Evolutionary conservation across 2,888 invertebrate species (phyloP).

Genomic region (Cheilosia impressa): DNA sequence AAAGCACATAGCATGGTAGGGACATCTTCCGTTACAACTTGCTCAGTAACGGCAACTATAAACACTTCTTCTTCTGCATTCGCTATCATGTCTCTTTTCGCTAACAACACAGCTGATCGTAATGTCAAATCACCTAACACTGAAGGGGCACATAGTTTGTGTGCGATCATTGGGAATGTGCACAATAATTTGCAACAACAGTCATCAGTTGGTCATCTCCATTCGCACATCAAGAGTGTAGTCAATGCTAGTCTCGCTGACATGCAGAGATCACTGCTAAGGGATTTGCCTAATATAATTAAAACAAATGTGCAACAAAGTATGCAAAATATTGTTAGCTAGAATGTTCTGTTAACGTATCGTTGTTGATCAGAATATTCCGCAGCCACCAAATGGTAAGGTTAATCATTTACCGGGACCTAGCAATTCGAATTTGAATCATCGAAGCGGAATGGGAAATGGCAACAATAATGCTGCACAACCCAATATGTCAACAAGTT

Average conservation of each 20-base stretch:
- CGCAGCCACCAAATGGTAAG: too few relatives aligned
- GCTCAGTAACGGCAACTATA: background rate
- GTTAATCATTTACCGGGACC: background rate
- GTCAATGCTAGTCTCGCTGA: background rate
- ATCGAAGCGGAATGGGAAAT: background rate
- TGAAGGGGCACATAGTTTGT: background rate
- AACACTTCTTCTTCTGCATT: background rate
- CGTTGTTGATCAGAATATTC: too few relatives aligned
- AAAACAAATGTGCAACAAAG: background rate
- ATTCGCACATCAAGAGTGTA: background rate
- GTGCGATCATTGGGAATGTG: background rate
- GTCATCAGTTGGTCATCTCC: slow-evolving; percentile 1
- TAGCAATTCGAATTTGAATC: background rate
- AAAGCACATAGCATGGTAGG: too few relatives aligned
- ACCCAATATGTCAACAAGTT: background rate
- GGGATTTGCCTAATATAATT: background rate
- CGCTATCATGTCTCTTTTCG: background rate
- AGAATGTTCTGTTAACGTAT: background rate
- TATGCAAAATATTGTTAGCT: background rate
- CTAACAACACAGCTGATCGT: background rate
- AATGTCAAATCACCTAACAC: background rate
- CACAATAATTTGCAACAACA: background rate
- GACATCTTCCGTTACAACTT: background rate
- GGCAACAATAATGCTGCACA: background rate
- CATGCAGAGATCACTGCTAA: background rate